Evolutionary conservation across 2,888 invertebrate species (phyloP).

Genomic region (Agonopterix arenella): DNA sequence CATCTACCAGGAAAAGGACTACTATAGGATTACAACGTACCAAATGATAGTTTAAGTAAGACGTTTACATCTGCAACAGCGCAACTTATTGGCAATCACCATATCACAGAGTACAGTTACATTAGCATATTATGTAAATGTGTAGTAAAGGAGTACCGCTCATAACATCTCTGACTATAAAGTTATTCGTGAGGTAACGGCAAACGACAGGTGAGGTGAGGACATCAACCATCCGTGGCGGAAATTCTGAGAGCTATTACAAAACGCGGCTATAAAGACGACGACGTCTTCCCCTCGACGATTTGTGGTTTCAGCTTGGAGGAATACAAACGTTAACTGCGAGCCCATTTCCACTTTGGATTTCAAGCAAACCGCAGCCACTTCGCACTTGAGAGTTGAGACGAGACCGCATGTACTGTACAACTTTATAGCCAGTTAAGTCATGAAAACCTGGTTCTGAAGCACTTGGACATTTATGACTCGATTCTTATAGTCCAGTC

Average conservation of each 20-base stretch:
- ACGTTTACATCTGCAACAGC: slow-evolving; percentile 4
- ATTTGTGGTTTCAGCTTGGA: slow-evolving; percentile 56
- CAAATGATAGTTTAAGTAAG: not conserved
- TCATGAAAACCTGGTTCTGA: slow-evolving; percentile 18
- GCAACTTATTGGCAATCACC: not conserved
- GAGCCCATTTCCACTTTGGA: slow-evolving; percentile 58
- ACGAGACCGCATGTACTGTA: slow-evolving; percentile 23
- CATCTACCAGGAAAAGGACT: not conserved
- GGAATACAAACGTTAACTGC: slow-evolving; percentile 47
- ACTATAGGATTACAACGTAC: slow-evolving; percentile 1
- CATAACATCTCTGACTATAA: slow-evolving; percentile 18
- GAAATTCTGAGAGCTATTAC: slow-evolving; percentile 42
- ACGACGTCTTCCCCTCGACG: slow-evolving; percentile 38
- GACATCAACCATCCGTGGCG: slow-evolving; percentile 42
- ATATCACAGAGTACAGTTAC: slow-evolving; percentile 6
- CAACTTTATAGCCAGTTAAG: slow-evolving; percentile 26
- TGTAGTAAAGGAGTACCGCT: slow-evolving; percentile 5
- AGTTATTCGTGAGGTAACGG: slow-evolving; percentile 44
- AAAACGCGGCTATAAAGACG: slow-evolving; percentile 40
- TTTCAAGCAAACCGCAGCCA: slow-evolving; percentile 55
- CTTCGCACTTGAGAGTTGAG: slow-evolving; percentile 34
- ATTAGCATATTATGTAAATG: slow-evolving; percentile 12
- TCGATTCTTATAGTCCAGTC: not conserved
- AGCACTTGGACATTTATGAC: slow-evolving; percentile 13
- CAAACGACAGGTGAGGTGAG: slow-evolving; percentile 54